phyloP scores from a whole-genome alignment of 2,888 invertebrate species.

The Heliconius charithonia region DNA sequence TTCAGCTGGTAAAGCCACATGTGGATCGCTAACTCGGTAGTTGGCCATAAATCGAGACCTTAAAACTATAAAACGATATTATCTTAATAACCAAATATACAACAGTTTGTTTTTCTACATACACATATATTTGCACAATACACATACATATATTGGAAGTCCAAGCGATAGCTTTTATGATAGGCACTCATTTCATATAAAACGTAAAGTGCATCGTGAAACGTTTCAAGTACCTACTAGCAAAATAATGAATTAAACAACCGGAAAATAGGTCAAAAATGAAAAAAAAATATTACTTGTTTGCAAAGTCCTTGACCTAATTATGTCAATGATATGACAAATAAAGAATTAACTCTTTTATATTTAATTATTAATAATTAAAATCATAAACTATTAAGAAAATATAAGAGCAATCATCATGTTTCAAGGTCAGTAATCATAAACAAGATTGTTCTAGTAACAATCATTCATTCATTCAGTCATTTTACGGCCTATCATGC shows the following conservation, averaged over 20 bases:
- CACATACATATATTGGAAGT: neutral
- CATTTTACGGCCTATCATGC: neutral
- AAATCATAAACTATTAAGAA: neutral
- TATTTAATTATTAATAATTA: neutral
- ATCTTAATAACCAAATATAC: neutral
- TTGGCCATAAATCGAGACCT: too few species aligned
- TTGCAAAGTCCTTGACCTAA: constrained; percentile 23
- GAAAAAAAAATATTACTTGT: constrained; percentile 16
- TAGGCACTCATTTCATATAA: neutral
- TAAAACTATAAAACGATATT: neutral
- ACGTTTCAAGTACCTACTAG: constrained; percentile 1
- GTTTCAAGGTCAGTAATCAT: neutral
- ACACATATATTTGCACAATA: neutral
- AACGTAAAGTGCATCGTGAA: neutral
- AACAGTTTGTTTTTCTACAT: neutral
- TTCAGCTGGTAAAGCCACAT: too few species aligned
- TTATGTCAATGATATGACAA: neutral
- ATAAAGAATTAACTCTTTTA: neutral
- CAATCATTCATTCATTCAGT: neutral
- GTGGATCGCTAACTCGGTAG: too few species aligned
- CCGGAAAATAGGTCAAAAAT: constrained; percentile 24
- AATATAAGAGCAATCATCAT: neutral
- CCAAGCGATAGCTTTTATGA: neutral
- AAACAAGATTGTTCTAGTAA: neutral
- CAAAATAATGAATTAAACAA: constrained; percentile 21